Conservation (phyloP, 2,888 invertebrate species). For the Adineta ricciae region DNA sequence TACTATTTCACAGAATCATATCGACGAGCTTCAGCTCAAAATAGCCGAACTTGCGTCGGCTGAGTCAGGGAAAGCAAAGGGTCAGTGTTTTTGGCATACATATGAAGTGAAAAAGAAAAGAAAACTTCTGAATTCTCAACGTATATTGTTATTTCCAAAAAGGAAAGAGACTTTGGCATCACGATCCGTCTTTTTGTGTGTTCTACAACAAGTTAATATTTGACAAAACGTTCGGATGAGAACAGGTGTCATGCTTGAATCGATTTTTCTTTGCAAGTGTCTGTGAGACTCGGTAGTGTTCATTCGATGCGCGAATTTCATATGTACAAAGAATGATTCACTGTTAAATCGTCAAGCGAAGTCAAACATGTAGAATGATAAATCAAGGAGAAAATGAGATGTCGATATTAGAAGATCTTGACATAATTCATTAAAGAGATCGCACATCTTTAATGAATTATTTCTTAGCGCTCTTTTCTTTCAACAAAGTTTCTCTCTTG, state of each 20-base stretch:
- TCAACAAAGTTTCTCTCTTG: not conserved
- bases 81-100: constrained; percentile 4
- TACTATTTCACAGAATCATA: not conserved
- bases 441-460: too few relatives aligned
- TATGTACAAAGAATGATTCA: not conserved
- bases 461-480: not conserved
- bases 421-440: too few relatives aligned
- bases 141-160: not conserved
- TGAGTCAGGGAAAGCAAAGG: constrained; percentile 7
- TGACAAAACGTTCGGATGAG: not conserved
- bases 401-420: too few relatives aligned
- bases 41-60: constrained; percentile 1
- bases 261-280: too few relatives aligned
- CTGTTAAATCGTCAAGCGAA: not conserved
- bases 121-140: too few relatives aligned
- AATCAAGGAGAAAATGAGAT: not conserved
- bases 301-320: not conserved
- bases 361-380: not conserved
- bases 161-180: not conserved
- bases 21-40: constrained; percentile 13
- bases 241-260: too few relatives aligned
- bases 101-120: not conserved
- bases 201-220: not conserved
- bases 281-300: too few relatives aligned
- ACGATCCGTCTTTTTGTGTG: not conserved